phyloP scores from a whole-genome alignment of 2,113 vertebrate species.

The Cynopterus brachyotis region DNA sequence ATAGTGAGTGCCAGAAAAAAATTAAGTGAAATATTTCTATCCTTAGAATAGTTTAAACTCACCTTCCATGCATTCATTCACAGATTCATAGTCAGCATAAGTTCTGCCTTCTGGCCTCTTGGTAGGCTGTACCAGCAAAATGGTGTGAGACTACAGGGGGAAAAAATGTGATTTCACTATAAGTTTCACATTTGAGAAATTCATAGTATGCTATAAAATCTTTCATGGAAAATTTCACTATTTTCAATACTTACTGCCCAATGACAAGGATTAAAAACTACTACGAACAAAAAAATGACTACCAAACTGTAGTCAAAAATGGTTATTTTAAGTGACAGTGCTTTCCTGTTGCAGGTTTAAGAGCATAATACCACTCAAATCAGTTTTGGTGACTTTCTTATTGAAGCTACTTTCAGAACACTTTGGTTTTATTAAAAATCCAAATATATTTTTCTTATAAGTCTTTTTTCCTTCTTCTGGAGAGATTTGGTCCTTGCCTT shows the following conservation, averaged over 20 bases:
- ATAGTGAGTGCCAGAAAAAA: not conserved
- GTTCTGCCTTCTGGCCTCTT: conserved; percentile 97
- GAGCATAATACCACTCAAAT: not conserved
- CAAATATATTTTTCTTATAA: not conserved
- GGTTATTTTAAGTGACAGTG: not conserved
- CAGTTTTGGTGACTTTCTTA: not conserved
- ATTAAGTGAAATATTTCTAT: not conserved
- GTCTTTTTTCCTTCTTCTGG: not conserved
- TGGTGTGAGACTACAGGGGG: conserved; percentile 93
- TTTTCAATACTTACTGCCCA: not conserved
- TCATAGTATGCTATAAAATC: not conserved
- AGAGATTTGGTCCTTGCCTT: not conserved
- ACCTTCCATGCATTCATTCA: conserved; percentile 99
- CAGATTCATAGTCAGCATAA: conserved; percentile 95
- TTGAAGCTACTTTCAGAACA: not conserved
- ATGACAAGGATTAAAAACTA: not conserved
- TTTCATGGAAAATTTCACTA: not conserved
- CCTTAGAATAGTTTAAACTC: conserved; percentile 54
- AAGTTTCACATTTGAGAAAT: conserved; percentile 41
- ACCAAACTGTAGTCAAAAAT: not conserved
- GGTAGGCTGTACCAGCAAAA: conserved; percentile 96
- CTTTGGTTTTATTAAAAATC: not conserved
- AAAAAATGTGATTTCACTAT: conserved; percentile 52
- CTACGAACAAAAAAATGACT: not conserved
- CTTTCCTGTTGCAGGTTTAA: not conserved